Conservation (phyloP, 1,140 invertebrate species). For the Maniola jurtina region DNA sequence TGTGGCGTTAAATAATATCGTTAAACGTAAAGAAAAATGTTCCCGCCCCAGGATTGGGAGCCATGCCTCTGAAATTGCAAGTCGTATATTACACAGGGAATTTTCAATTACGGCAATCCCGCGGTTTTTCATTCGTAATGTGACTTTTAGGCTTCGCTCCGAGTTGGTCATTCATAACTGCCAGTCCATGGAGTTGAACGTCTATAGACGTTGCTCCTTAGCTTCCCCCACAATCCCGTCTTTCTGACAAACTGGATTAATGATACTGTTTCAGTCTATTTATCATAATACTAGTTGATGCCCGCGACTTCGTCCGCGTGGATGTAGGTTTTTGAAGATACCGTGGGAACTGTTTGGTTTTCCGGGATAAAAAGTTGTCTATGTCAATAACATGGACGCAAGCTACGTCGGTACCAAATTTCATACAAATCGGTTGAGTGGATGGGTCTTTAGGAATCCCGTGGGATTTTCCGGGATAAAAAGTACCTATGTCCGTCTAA, state of each 20-base stretch:
- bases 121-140: slow-evolving; percentile 77
- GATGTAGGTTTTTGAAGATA: too few relatives aligned
- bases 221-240: neutral
- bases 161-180: slow-evolving; percentile 65
- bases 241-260: neutral
- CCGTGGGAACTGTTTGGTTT: too few relatives aligned
- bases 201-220: slow-evolving; percentile 22
- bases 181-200: slow-evolving; percentile 35
- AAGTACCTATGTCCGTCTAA: too few relatives aligned
- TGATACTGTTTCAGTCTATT: too few relatives aligned
- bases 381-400: too few relatives aligned
- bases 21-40: slow-evolving; percentile 74
- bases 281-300: too few relatives aligned
- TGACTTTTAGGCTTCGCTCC: slow-evolving; percentile 67
- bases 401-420: too few relatives aligned
- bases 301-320: too few relatives aligned
- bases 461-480: too few relatives aligned
- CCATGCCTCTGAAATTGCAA: slow-evolving; percentile 68
- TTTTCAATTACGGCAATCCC: slow-evolving; percentile 76
- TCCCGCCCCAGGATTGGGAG: slow-evolving; percentile 54
- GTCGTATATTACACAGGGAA: slow-evolving; percentile 75
- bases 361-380: too few relatives aligned
- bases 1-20: slow-evolving; percentile 77
- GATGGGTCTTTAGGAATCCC: too few relatives aligned
- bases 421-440: too few relatives aligned